phyloP scores from a whole-genome alignment of 2,888 invertebrate species.

The Pollenia labialis region DNA sequence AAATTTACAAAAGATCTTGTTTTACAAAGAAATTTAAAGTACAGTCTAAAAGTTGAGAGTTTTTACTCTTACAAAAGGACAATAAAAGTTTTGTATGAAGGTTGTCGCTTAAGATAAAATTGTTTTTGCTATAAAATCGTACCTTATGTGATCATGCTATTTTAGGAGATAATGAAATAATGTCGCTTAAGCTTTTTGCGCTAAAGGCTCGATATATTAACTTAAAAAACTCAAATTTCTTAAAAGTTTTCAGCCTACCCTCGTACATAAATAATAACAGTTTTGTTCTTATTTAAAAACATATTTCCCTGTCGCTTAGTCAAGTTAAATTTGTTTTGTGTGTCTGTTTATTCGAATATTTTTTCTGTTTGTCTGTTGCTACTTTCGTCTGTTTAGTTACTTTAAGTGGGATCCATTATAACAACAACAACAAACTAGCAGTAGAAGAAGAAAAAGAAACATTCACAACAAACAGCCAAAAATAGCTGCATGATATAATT shows the following conservation, averaged over 20 bases:
- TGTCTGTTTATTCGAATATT: neutral
- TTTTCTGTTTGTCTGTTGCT: conserved; percentile 20
- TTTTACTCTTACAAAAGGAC: too few relatives aligned
- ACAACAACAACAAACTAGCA: conserved; percentile 36
- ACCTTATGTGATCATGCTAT: too few relatives aligned
- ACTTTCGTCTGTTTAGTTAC: conserved; percentile 60
- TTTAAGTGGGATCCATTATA: conserved; percentile 54
- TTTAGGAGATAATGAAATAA: too few relatives aligned
- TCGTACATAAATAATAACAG: conserved; percentile 37
- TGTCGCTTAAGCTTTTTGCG: too few relatives aligned
- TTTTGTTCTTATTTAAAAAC: conserved; percentile 63
- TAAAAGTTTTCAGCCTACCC: neutral
- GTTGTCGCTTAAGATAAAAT: too few relatives aligned
- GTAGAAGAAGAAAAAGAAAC: conserved; percentile 11
- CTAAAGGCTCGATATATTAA: too few relatives aligned
- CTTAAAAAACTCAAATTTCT: neutral
- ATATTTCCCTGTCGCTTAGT: conserved; percentile 60
- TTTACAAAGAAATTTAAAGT: too few relatives aligned
- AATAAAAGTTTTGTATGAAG: too few relatives aligned
- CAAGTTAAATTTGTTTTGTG: conserved; percentile 34
- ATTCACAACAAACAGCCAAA: conserved; percentile 56
- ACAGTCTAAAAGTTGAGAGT: too few relatives aligned
- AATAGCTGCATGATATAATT: conserved; percentile 71
- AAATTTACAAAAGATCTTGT: too few relatives aligned
- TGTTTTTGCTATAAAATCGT: too few relatives aligned